Base-by-base conservation (phyloP, 2,797 vertebrate genomes). In the Mormyrus hasselquistii region DNA sequence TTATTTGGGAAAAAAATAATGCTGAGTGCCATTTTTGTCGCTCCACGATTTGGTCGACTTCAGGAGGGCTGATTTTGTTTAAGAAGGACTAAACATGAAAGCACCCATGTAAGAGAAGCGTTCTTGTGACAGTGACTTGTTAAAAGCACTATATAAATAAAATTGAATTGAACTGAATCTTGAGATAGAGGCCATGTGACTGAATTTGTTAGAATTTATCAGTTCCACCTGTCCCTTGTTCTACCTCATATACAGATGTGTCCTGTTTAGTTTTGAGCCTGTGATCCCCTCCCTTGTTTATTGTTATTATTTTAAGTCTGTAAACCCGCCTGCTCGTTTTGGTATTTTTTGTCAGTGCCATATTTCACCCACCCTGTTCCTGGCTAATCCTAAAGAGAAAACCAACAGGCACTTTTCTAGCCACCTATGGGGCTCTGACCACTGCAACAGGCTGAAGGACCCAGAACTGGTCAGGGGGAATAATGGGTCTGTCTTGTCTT, bases 401-500 rank as follows among this genome's bases (percentile, higher is more conserved):
- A 9, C 19, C 29, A 79, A 76, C 69, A 38, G 47, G 19, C 34
- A 14, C 57, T 87, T 22, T 41, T 87, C 55, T 86, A 55, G 84
- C 22, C 49, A 47, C 69, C 29, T 73, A 73, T 38, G 25, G 34
- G 29, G 12, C 69, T 34, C 29, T 38, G 69, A 14, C 34, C 34
- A 73, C 41, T 29, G 29, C 44, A 22, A 85, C 3, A 52, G 22
- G 10, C 14, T 86, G 50, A 86, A 55, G 19, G 25, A 86, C 49
- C n/a, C 12, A 47, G 76, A 12, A 86, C 16, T 38, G 76, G 41
- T 47, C 76, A 86, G 84, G 25, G 22, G 12, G 52, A 50, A 85
- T 86, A 55, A 86, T 86, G 49, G 84, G 50, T 86, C 25, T 86
- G 76, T n/a, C 41, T 9, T n/a, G 73, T 47, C 73, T 82, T 82